Base-by-base conservation (phyloP, 1,140 invertebrate species). In the Drosophila lacertosa region DNA sequence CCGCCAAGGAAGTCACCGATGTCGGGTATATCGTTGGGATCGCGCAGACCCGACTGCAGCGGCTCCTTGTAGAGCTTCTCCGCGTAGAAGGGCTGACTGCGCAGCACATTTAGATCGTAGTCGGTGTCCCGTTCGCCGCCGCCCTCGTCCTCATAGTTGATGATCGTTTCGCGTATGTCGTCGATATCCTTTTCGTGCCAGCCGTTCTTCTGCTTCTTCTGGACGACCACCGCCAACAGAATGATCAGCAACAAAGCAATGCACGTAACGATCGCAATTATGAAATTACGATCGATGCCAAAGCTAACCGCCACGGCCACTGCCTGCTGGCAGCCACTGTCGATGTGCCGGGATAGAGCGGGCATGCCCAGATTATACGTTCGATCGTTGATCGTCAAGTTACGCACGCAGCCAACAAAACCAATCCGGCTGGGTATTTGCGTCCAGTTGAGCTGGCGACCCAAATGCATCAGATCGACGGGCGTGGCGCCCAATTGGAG, bases 141-240 rank as follows among this genome's bases (percentile, higher is more conserved):
- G 33, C 98, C 98, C 92, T 99, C 98, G 81, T 99, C 98, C 91
- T 98, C 97, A 88, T 99, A 99, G 80, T 97, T 97, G 66, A 99
- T 98, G 68, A 99, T 99, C 83, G 98, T 99, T 92, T 99, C 98
- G 68, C 98, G 93, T 32, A 99, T 98, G 90, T 99, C 98, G 90
- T 99, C 98, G 75, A 97, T 95, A 84, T 99, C 97, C 89, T 98
- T 98, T 83, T 94, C 94, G 29, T 97, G 95, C 76, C 96, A 94
- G 62, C 97, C 97, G 86, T 98, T 96, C 7, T 96, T 95, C 75
- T 96, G 95, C 29, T 95, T 93, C 68, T 95, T 94, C 79, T 97
- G 97, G 0, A 98, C 95, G 2, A 98, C 96, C 44, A 98, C 95
- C 2, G 97, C 95, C 78, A 98, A 91, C 1, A 98, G 93, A 2